Percentiles rank a stretch among this genome's conserved stretches.
phyloP scores from a whole-genome alignment of 2,113 vertebrate genomes.

The Sturnus vulgaris region DNA sequence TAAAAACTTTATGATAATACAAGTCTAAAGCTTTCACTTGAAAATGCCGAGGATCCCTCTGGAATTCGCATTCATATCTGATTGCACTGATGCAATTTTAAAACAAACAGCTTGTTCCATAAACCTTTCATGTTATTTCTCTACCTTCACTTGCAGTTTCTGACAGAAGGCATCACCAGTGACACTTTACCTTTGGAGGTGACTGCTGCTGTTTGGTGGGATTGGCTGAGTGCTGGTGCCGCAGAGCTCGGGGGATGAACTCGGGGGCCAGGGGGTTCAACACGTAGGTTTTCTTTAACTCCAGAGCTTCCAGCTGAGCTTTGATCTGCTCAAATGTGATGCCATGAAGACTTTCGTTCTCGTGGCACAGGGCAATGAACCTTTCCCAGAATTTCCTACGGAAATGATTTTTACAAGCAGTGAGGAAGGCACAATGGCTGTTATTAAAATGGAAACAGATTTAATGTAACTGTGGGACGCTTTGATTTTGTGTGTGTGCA shows the following conservation, averaged over 20 bases:
- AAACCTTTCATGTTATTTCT: neutral
- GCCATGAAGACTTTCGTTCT: constrained; percentile 93
- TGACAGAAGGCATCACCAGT: neutral
- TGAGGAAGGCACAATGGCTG: neutral
- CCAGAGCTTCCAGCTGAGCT: constrained; percentile 94
- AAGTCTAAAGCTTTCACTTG: neutral
- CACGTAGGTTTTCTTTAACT: constrained; percentile 98
- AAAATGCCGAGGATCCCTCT: neutral
- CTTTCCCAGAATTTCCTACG: constrained; percentile 98
- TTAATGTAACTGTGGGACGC: neutral
- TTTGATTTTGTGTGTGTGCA: neutral
- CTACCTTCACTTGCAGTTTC: neutral
- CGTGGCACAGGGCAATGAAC: constrained; percentile 95
- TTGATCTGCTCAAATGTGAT: constrained; percentile 99
- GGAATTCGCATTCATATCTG: neutral
- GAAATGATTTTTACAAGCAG: constrained; percentile 30
- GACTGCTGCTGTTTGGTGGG: constrained; percentile 87
- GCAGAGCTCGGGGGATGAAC: constrained; percentile 93
- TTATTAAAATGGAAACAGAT: neutral
- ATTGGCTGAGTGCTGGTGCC: constrained; percentile 80
- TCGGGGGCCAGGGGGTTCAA: constrained; percentile 96
- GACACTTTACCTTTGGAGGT: constrained; percentile 86
- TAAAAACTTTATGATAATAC: neutral
- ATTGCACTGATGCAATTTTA: neutral
- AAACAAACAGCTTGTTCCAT: neutral